Evolutionary conservation across 2,113 vertebrate species (phyloP).

Genomic region (Cynocephalus volans): DNA sequence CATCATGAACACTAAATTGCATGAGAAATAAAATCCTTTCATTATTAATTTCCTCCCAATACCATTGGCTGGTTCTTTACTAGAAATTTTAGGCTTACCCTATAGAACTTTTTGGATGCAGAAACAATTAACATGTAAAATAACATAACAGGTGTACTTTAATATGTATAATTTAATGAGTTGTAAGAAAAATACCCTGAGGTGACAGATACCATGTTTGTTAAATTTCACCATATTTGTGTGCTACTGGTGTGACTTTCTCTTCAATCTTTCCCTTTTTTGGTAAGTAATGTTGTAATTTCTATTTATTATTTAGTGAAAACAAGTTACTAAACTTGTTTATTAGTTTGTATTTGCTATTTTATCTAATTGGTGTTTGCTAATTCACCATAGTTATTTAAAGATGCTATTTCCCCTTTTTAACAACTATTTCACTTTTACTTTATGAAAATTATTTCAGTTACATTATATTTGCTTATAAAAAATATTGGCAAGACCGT

Average conservation of each 20-base stretch:
- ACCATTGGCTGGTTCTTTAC: background rate
- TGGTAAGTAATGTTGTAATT: constrained; percentile 77
- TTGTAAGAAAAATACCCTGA: constrained; percentile 41
- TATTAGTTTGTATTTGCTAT: constrained; percentile 78
- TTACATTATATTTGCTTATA: background rate
- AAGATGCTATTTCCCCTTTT: constrained; percentile 86
- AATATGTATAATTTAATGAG: constrained; percentile 59
- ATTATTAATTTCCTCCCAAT: constrained; percentile 49
- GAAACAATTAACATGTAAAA: constrained; percentile 57
- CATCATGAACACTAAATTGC: constrained; percentile 13
- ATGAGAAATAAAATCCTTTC: constrained; percentile 3
- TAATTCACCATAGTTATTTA: constrained; percentile 83
- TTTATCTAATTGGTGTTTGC: constrained; percentile 73
- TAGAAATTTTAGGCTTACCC: constrained; percentile 24
- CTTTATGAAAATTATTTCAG: constrained; percentile 46
- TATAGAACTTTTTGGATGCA: background rate
- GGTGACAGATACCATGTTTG: constrained; percentile 85
- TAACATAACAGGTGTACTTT: constrained; percentile 22
- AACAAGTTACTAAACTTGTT: constrained; percentile 76
- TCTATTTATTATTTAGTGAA: constrained; percentile 72
- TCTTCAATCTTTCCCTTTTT: constrained; percentile 84
- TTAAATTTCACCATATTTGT: constrained; percentile 82
- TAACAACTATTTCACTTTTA: background rate
- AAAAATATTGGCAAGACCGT: constrained; percentile 42
- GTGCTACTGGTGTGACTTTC: constrained; percentile 83